Percentiles rank a stretch among this genome's conserved stretches.
These are phyloP conservation scores for Anableps anableps DNA, from an alignment of 2,797 vertebrate species.

Conservation along the genomic window DNA sequence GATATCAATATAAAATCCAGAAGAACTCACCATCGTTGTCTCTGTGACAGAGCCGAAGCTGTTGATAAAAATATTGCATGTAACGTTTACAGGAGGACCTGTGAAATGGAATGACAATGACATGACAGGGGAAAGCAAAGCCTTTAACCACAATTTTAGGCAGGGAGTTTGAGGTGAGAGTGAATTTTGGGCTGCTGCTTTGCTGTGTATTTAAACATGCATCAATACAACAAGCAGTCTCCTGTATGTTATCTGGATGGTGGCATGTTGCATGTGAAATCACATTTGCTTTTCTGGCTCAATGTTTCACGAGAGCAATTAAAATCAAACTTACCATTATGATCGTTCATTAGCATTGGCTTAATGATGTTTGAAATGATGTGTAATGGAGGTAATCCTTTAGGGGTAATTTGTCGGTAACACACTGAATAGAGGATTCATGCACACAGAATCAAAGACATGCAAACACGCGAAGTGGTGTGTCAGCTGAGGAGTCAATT, in stretches of 20 bases:
- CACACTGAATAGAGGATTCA: conserved; percentile 16
- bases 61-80: conserved; percentile 99
- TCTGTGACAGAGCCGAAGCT: conserved; percentile 98
- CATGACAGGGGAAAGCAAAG: conserved; percentile 65
- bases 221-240: conserved; percentile 30
- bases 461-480: conserved; percentile 23
- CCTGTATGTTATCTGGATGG: background rate
- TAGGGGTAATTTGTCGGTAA: background rate
- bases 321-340: background rate
- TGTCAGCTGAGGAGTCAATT: background rate
- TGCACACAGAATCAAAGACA: conserved; percentile 32
- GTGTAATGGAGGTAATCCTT: conserved; percentile 22
- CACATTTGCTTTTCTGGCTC: conserved; percentile 2
- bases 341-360: conserved; percentile 8
- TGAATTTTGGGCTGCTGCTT: conserved; percentile 31
- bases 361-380: conserved; percentile 17
- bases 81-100: conserved; percentile 98
- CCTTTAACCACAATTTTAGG: conserved; percentile 46
- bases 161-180: conserved; percentile 26
- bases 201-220: conserved; percentile 40
- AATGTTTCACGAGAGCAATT: conserved; percentile 5
- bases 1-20: conserved; percentile 78
- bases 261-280: conserved; percentile 23
- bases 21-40: conserved; percentile 94
- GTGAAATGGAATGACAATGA: conserved; percentile 89